Evolutionary conservation across 2,797 vertebrate genomes (phyloP).

Genomic region (Cirrhinus molitorella): DNA sequence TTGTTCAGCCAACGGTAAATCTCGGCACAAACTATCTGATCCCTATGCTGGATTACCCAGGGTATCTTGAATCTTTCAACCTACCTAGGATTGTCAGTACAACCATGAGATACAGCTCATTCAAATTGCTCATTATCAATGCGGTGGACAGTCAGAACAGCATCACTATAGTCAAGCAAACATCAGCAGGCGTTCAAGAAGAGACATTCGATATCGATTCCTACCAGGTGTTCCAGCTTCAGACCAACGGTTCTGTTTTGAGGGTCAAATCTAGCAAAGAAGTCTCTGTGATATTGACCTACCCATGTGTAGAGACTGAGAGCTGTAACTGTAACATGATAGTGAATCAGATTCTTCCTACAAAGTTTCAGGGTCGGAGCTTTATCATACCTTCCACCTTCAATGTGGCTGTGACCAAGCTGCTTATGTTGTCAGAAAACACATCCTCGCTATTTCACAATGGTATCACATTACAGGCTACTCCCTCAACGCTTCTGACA

Average conservation of each 20-base stretch:
- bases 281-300: constrained; percentile 69
- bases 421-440: constrained; percentile 59
- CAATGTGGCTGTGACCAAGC: rapidly evolving
- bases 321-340: constrained; percentile 72
- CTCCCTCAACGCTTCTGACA: rapidly evolving
- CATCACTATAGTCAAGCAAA: constrained; percentile 24
- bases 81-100: background rate
- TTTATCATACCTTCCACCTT: constrained; percentile 67
- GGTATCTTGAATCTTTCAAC: rapidly evolving
- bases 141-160: rapidly evolving
- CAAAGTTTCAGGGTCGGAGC: rapidly evolving
- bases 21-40: constrained; percentile 66
- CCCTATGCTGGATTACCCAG: constrained; percentile 53
- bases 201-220: background rate
- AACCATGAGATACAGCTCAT: constrained; percentile 55
- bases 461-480: background rate
- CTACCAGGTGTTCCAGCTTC: constrained; percentile 48
- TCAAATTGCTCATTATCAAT: constrained; percentile 73
- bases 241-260: rapidly evolving
- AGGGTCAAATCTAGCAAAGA: rapidly evolving
- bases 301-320: constrained; percentile 60
- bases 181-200: rapidly evolving
- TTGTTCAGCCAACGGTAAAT: constrained; percentile 58
- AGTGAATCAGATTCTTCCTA: constrained; percentile 61
- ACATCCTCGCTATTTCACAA: background rate